Conservation (phyloP, 53 echinoderm and acorn worm genomes). For the Glandiceps talaboti region DNA sequence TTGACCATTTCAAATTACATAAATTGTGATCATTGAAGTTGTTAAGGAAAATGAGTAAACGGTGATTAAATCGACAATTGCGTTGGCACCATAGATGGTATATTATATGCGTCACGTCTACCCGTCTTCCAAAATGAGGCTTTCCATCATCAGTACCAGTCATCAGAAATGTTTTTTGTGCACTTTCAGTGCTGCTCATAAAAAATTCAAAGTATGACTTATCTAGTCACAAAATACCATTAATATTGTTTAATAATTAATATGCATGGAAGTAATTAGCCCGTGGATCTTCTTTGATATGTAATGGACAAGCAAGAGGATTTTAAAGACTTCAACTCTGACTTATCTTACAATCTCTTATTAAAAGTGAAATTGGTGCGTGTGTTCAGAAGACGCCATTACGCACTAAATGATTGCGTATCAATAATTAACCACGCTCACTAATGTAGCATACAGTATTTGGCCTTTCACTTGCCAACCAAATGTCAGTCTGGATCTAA, state of each 20-base stretch:
- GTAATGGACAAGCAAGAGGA: neutral
- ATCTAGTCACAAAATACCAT: neutral
- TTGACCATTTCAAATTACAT: neutral
- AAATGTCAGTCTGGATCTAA: neutral
- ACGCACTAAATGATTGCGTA: neutral
- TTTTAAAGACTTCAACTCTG: neutral
- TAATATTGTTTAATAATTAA: neutral
- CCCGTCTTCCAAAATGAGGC: neutral
- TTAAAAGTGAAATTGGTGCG: neutral
- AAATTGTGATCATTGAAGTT: neutral
- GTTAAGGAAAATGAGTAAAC: neutral
- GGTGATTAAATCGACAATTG: neutral
- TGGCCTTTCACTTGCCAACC: neutral
- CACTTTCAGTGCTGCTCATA: neutral
- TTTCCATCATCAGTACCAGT: neutral
- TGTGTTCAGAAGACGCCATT: neutral
- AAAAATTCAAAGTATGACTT: neutral
- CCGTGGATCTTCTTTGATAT: neutral
- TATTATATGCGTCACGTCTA: neutral
- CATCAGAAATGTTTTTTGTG: neutral
- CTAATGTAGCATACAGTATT: neutral
- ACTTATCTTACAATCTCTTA: neutral
- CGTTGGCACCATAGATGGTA: neutral
- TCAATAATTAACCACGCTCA: neutral
- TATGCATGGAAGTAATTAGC: neutral